phyloP scores from a whole-genome alignment of 53 echinoderm and acorn worm genomes.

The Arbacia lixula region DNA sequence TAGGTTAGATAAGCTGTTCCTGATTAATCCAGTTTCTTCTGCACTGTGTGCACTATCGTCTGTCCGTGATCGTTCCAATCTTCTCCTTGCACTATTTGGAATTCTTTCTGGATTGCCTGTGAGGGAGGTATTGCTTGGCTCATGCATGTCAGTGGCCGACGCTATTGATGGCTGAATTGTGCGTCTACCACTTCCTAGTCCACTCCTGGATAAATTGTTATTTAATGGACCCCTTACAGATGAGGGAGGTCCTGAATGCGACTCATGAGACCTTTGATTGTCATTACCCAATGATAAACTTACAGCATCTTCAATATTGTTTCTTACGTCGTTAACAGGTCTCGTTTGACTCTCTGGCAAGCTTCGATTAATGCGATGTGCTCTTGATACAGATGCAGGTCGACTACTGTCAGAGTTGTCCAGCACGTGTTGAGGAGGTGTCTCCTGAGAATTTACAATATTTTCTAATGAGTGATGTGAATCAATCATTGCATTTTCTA shows the following conservation, averaged over 20 bases:
- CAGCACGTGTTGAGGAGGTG: too few species aligned
- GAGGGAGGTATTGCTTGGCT: not conserved
- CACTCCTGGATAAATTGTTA: not conserved
- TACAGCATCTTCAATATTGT: not conserved
- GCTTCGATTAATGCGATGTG: not conserved
- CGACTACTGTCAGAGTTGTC: not conserved
- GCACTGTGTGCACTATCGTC: not conserved
- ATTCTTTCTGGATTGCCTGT: slow-evolving; percentile 5
- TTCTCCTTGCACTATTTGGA: slow-evolving; percentile 47
- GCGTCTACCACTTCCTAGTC: slow-evolving; percentile 5
- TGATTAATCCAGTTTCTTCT: not conserved
- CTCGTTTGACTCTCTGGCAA: not conserved
- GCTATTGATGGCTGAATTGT: slow-evolving; percentile 37
- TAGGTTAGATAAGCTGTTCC: slow-evolving; percentile 1
- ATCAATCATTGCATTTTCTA: slow-evolving; percentile 4
- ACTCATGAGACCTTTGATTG: not conserved
- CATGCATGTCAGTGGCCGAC: slow-evolving; percentile 20
- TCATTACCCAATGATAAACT: not conserved
- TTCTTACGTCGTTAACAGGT: not conserved
- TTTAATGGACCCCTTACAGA: not conserved
- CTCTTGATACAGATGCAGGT: not conserved
- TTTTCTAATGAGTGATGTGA: not conserved
- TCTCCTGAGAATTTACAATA: not conserved
- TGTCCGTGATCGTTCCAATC: not conserved
- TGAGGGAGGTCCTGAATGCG: not conserved